A percentile compares a stretch with the other conserved stretches of the same genome.
These are phyloP conservation scores for Hetaerina titia DNA, from an alignment of 2,888 invertebrate species.

Conservation along the genomic window DNA sequence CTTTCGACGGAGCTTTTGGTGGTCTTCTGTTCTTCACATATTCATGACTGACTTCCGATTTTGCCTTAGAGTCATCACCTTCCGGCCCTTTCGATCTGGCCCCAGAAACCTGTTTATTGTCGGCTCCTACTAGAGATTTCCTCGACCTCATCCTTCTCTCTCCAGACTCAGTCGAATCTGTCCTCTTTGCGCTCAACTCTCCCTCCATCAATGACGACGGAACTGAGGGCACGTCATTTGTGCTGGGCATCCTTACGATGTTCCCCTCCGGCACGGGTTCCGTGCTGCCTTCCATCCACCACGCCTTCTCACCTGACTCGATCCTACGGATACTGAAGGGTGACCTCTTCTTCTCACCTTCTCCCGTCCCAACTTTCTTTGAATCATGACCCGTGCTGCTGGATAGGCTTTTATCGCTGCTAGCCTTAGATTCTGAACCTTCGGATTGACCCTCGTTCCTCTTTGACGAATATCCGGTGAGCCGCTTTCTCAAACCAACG, in stretches of 20 bases:
- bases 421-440: not conserved
- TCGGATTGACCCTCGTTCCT: not conserved
- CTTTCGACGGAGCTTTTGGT: not conserved
- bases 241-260: constrained; percentile 68
- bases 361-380: not conserved
- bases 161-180: constrained; percentile 71
- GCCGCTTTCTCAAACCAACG: not conserved
- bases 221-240: not conserved
- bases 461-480: not conserved
- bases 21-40: not conserved
- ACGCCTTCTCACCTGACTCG: constrained; percentile 79
- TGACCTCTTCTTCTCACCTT: constrained; percentile 5
- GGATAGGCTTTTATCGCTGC: not conserved
- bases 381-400: too few species aligned
- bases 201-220: constrained; percentile 56
- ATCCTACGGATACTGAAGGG: constrained; percentile 3
- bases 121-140: constrained; percentile 73
- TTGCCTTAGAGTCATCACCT: constrained; percentile 70
- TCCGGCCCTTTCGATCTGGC: constrained; percentile 73
- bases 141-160: constrained; percentile 70
- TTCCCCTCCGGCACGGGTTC: constrained; percentile 76
- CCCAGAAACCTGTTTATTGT: constrained; percentile 72
- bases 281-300: constrained; percentile 77
- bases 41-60: not conserved
- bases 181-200: constrained; percentile 66